These are phyloP conservation scores for Dinomys branickii DNA, from an alignment of 2,113 vertebrate species.

Conservation along the genomic window DNA sequence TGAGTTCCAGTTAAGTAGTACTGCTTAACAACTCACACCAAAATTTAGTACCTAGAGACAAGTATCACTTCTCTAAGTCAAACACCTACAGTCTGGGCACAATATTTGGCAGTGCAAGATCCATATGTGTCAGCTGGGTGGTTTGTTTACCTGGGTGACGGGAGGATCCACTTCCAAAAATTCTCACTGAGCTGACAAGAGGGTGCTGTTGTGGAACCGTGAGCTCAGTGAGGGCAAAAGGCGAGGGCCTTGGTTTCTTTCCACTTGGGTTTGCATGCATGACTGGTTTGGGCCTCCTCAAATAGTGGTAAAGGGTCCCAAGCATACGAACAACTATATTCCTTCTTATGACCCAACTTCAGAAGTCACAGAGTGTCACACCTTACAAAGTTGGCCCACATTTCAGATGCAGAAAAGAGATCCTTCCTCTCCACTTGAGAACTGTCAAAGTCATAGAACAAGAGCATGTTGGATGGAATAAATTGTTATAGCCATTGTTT, in stretches of 20 bases:
- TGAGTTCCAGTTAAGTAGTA: not conserved
- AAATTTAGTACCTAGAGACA: not conserved
- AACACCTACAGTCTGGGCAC: not conserved
- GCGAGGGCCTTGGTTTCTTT: not conserved
- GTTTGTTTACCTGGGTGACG: not conserved
- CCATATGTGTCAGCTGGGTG: not conserved
- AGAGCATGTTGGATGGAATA: not conserved
- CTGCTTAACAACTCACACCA: not conserved
- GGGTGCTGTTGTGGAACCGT: not conserved
- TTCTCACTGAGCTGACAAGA: not conserved
- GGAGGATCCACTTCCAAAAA: not conserved
- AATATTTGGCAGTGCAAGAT: not conserved
- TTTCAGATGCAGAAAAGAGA: not conserved
- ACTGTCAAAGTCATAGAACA: not conserved
- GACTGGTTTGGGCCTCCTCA: not conserved
- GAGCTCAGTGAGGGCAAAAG: not conserved
- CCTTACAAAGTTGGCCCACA: not conserved
- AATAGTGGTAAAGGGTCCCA: not conserved
- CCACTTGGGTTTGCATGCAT: not conserved
- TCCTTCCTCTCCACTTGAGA: not conserved
- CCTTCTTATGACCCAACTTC: not conserved
- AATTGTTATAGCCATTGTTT: not conserved
- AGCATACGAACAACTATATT: not conserved
- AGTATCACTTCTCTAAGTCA: not conserved
- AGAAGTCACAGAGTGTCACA: not conserved